Evolutionary conservation across 2,797 vertebrate genomes (phyloP).

Genomic region (Carcharodon carcharias): DNA sequence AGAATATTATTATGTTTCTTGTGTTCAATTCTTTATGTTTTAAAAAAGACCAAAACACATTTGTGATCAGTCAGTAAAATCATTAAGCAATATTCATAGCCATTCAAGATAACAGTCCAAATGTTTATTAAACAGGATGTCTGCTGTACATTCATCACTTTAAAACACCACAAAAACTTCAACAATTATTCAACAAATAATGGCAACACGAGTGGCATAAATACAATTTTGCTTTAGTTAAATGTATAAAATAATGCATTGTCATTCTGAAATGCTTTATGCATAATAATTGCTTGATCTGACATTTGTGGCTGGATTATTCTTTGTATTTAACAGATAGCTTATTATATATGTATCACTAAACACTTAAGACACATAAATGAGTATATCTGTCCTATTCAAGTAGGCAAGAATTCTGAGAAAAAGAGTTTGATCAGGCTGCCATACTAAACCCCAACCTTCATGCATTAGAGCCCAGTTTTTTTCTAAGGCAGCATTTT

Average conservation of each 20-base stretch:
- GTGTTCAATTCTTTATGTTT: background rate
- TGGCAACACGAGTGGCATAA: background rate
- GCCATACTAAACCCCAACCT: background rate
- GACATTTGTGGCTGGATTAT: background rate
- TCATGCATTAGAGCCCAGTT: background rate
- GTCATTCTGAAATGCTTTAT: background rate
- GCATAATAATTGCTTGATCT: background rate
- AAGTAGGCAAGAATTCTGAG: background rate
- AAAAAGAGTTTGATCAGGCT: background rate
- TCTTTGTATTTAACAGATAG: background rate
- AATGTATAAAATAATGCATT: background rate
- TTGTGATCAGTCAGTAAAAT: background rate
- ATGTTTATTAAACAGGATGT: background rate
- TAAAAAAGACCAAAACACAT: background rate
- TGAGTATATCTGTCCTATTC: background rate
- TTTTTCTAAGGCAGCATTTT: background rate
- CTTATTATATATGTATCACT: background rate
- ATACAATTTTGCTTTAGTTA: background rate
- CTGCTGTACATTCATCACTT: background rate
- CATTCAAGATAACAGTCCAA: background rate
- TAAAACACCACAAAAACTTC: too few relatives aligned
- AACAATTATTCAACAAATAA: background rate
- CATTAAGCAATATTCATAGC: background rate
- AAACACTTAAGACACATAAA: background rate
- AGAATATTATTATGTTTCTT: background rate